Conservation (phyloP, 2,113 vertebrate genomes). For the Pseudopipra pipra region DNA sequence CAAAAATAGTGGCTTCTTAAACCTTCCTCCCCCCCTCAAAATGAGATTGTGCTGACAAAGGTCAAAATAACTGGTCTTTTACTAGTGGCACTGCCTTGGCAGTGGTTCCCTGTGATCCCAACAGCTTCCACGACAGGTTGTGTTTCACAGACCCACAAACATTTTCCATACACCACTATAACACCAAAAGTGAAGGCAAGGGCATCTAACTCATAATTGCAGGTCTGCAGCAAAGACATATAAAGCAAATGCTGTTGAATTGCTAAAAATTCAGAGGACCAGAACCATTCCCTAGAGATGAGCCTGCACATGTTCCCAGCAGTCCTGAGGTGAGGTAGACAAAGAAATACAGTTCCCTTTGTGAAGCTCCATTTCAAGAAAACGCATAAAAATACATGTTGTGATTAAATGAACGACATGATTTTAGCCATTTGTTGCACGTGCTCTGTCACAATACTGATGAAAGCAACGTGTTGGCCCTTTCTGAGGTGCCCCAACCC, state of each 20-base stretch:
- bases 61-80: not conserved
- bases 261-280: not conserved
- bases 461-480: not conserved
- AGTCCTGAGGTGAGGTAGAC: not conserved
- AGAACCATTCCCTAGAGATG: not conserved
- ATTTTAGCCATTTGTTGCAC: not conserved
- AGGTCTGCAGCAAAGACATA: not conserved
- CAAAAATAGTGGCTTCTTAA: not conserved
- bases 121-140: not conserved
- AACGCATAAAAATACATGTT: not conserved
- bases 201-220: not conserved
- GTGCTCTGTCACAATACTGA: not conserved
- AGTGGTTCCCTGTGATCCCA: not conserved
- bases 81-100: not conserved
- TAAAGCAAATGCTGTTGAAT: not conserved
- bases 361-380: not conserved
- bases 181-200: conserved; percentile 6
- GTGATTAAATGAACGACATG: not conserved
- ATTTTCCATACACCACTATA: not conserved
- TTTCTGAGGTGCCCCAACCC: not conserved
- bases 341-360: not conserved
- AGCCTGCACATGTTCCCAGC: not conserved
- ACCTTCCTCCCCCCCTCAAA: not conserved
- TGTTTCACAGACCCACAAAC: not conserved
- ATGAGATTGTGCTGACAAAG: not conserved